Base-by-base conservation (phyloP, 2,113 vertebrate species). In the Coregonus clupeaformis region DNA sequence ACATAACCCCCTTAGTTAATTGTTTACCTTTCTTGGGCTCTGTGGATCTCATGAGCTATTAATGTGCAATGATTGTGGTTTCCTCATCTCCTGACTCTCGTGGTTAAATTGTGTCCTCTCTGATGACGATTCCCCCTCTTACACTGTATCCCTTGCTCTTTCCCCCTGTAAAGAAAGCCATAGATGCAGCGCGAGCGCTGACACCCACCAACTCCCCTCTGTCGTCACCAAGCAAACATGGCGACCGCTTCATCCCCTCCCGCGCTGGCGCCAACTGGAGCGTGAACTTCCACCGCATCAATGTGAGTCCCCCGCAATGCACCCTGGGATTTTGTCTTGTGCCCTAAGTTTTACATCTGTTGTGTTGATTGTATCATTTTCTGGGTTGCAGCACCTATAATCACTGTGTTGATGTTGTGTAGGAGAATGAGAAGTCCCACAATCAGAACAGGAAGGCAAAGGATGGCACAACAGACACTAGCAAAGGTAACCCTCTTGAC, bases 381-480 rank as follows among this genome's bases (percentile, higher is more conserved):
- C 24, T 65, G 63, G 5, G 16, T 68, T 18, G 3, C 20, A 7
- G 24, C 4, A n/a, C 18, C 1, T 49, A 75, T 2, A 52, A 76
- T 55, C 73, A 29, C 3, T 68, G 14, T 68, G 27, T 22, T 66
- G 16, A n/a, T 20, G 52, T 57, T 76, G 11, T 72, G 6, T 6
- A 99, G 98, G 98, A 99, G 90, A 99, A 98, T 0, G 97, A 99
- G 83, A 98, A 99, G 77, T 99, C 97, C 0, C 97, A 97, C 57
- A 98, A 95, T 89, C 98, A 99, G 84, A 98, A 98, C 89, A 94
- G 97, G 75, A 99, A 99, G 92, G 97, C 96, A 64, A 99, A 99
- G 89, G 97, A 99, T 27, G 97, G 96, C 30, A 97, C 97, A 1
- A 95, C 97, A 0, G 98, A 99, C 88, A 97, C 90, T 0, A 97